These are phyloP conservation scores for Carcinoscorpius rotundicauda DNA, from an alignment of 1,140 invertebrate species.

Conservation along the genomic window DNA sequence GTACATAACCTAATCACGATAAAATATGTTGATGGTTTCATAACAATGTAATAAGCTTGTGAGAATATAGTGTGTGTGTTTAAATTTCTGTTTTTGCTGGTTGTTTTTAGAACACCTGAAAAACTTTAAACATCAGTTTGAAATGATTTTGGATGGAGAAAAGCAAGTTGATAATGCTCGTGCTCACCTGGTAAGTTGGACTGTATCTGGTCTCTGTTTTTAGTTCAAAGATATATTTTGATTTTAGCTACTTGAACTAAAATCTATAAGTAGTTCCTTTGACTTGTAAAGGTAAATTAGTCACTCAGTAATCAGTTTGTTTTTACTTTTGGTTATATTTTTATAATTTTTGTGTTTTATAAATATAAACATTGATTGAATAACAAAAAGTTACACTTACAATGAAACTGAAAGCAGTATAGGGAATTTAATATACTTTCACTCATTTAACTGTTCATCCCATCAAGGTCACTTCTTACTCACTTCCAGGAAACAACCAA, in stretches of 20 bases:
- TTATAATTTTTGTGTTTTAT: no score
- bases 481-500: no score
- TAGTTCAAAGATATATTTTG: neutral
- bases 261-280: no score
- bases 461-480: no score
- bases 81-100: neutral
- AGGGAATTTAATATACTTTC: no score
- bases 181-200: constrained; percentile 32
- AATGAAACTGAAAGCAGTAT: no score
- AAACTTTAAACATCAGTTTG: constrained; percentile 39
- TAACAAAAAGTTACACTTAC: no score
- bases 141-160: constrained; percentile 42
- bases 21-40: neutral
- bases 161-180: constrained; percentile 37
- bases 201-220: neutral
- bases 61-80: neutral
- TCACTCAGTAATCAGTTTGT: no score
- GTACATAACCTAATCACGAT: neutral
- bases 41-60: neutral
- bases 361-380: no score
- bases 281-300: no score
- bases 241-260: neutral
- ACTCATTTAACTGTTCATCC: no score
- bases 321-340: no score
- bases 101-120: constrained; percentile 35